Percentiles rank a stretch among this genome's conserved stretches.
phyloP scores from a whole-genome alignment of 2,888 invertebrate species.

The Lissonota sp. region DNA sequence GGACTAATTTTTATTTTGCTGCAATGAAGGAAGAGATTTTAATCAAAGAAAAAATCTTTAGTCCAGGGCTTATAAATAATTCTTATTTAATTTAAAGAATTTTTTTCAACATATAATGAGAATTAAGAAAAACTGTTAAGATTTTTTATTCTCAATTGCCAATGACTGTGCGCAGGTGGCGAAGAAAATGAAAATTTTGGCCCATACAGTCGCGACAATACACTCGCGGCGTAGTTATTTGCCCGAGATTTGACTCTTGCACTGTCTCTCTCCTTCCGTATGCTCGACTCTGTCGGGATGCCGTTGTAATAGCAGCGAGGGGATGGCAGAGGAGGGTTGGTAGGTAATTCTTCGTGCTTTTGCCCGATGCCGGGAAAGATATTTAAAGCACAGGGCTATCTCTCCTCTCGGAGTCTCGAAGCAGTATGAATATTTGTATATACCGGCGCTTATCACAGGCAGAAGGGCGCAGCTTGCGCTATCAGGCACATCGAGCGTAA shows the following conservation, averaged over 20 bases:
- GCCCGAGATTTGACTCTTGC: conserved; percentile 41
- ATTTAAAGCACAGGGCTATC: conserved; percentile 59
- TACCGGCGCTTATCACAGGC: too few species aligned
- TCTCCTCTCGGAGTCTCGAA: conserved; percentile 31
- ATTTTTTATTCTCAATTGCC: background rate
- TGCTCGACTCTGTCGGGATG: conserved; percentile 21
- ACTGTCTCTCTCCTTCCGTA: conserved; percentile 55
- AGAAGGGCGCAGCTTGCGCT: too few species aligned
- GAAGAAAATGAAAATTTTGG: conserved; percentile 4
- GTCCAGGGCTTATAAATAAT: too few species aligned
- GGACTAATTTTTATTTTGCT: background rate
- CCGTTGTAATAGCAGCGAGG: conserved; percentile 26
- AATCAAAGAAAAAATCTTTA: too few species aligned
- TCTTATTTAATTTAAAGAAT: too few species aligned
- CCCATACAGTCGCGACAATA: conserved; percentile 46
- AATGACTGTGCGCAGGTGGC: conserved; percentile 2
- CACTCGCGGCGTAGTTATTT: conserved; percentile 27
- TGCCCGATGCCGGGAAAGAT: conserved; percentile 53
- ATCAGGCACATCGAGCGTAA: too few species aligned
- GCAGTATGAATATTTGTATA: background rate
- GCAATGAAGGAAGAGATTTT: too few species aligned
- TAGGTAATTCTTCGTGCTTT: conserved; percentile 43
- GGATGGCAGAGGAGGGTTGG: background rate
- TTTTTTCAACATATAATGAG: too few species aligned
- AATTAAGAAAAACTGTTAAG: too few species aligned